Evolutionary conservation across 2,888 invertebrate species (phyloP).

Genomic region (Miltochrista miniata): DNA sequence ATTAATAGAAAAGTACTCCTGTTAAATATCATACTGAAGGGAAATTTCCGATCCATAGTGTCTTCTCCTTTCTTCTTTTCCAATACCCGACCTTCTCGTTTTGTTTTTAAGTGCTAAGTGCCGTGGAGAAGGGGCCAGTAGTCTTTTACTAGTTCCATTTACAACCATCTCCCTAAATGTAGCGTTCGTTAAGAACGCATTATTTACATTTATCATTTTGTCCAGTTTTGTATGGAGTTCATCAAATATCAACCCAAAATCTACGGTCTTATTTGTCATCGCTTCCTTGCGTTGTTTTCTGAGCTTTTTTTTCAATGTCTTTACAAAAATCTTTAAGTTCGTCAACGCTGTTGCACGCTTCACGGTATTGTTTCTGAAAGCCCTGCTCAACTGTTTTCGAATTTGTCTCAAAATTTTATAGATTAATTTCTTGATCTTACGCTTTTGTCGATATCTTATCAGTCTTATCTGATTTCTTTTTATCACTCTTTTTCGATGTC

Average conservation of each 20-base stretch:
- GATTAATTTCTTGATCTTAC: conserved; percentile 2
- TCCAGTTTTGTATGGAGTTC: not conserved
- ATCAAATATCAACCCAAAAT: not conserved
- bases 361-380: conserved; percentile 1
- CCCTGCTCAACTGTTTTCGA: conserved; percentile 4
- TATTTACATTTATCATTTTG: not conserved
- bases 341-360: not conserved
- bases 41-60: not conserved
- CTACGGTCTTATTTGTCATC: not conserved
- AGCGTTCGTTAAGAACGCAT: not conserved
- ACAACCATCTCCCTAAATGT: conserved; percentile 7
- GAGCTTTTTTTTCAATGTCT: conserved; percentile 2
- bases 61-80: not conserved
- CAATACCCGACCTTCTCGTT: not conserved
- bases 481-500: not conserved
- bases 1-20: not conserved
- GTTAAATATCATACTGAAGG: not conserved
- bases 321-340: not conserved
- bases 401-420: not conserved
- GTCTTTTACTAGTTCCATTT: not conserved
- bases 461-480: not conserved
- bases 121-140: not conserved
- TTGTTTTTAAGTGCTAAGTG: not conserved
- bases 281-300: not conserved
- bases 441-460: not conserved